These are phyloP conservation scores for Danio aesculapii DNA, from an alignment of 2,797 vertebrate genomes.

Conservation along the genomic window DNA sequence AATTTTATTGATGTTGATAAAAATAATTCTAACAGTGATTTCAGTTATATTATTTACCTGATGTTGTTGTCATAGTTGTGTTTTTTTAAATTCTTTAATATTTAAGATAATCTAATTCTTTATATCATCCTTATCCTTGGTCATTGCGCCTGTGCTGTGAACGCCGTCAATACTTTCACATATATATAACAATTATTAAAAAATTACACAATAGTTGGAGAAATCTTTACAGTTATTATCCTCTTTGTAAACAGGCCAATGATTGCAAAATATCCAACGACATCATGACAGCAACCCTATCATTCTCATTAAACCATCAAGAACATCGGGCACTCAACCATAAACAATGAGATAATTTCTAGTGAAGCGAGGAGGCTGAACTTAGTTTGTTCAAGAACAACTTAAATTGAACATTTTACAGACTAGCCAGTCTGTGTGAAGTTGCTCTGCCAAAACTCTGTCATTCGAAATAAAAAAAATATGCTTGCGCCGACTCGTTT, in stretches of 20 bases:
- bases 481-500: conserved; percentile 40
- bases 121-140: no score
- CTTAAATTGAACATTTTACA: conserved; percentile 2
- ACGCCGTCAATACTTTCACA: not conserved
- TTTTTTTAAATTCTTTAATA: no score
- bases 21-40: no score
- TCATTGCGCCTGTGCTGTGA: not conserved
- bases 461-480: conserved; percentile 14
- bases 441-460: conserved; percentile 4
- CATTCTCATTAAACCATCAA: not conserved
- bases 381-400: not conserved
- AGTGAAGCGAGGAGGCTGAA: conserved; percentile 5
- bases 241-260: not conserved
- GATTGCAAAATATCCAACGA: not conserved
- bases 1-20: no score
- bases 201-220: no score
- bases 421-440: not conserved
- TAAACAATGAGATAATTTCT: not conserved
- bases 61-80: no score
- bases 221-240: no score
- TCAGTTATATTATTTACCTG: no score
- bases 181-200: not conserved
- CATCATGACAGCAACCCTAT: not conserved
- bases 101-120: no score
- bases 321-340: not conserved